Percentiles rank a stretch among this genome's conserved stretches.
Evolutionary conservation across 2,888 invertebrate genomes (phyloP).

Genomic region (Atrina japonica): DNA sequence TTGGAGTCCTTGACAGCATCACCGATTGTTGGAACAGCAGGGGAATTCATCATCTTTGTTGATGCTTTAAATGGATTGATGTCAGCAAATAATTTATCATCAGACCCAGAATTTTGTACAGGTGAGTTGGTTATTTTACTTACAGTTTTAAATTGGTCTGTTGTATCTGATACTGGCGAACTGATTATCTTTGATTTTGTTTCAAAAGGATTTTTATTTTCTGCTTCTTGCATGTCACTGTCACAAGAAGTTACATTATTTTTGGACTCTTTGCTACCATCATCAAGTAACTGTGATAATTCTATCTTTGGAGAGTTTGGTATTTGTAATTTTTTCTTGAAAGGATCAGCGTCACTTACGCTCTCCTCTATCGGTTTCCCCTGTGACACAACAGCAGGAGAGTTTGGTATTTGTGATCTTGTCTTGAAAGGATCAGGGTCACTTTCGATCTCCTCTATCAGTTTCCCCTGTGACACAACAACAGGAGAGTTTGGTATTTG

Average conservation of each 20-base stretch:
- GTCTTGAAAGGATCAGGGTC: constrained; percentile 17
- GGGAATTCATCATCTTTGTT: constrained; percentile 48
- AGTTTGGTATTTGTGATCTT: constrained; percentile 15
- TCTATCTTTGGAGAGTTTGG: constrained; percentile 16
- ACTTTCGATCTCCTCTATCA: not conserved
- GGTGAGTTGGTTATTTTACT: constrained; percentile 23
- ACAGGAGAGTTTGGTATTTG: constrained; percentile 18
- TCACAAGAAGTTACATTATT: too few species aligned
- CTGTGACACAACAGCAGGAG: too few species aligned
- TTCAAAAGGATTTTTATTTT: constrained; percentile 17
- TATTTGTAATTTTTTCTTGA: constrained; percentile 12
- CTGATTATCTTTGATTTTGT: constrained; percentile 18
- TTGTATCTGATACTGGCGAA: not conserved
- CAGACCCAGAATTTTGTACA: not conserved
- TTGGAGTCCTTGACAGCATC: not conserved
- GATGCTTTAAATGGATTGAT: constrained; percentile 48
- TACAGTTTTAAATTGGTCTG: constrained; percentile 25
- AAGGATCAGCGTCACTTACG: constrained; percentile 7
- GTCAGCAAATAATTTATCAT: constrained; percentile 7
- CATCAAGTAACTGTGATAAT: too few species aligned
- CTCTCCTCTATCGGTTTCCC: too few species aligned
- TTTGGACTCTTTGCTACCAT: too few species aligned
- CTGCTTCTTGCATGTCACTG: too few species aligned
- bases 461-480: too few species aligned
- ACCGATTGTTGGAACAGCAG: constrained; percentile 32